phyloP scores from a whole-genome alignment of 2,888 invertebrate species.

The Scelioninae gen. 1 region DNA sequence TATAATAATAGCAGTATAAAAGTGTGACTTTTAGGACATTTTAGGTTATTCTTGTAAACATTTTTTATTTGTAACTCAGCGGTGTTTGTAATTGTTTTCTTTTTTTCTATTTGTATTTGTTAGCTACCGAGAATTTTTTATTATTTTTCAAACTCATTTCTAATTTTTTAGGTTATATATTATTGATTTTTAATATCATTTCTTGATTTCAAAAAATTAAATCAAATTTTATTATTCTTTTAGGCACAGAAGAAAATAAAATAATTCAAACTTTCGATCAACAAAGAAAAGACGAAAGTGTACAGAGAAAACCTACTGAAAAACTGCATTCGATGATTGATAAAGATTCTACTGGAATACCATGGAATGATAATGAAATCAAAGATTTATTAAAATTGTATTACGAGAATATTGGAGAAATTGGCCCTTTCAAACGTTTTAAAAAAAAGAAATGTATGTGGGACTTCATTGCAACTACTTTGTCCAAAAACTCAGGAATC shows the following conservation, averaged over 20 bases:
- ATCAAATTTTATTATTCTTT: constrained; percentile 1
- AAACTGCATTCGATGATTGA: constrained; percentile 5
- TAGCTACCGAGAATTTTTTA: too few species aligned
- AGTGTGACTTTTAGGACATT: too few species aligned
- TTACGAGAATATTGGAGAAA: background rate
- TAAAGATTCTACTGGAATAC: constrained; percentile 12
- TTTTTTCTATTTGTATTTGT: too few species aligned
- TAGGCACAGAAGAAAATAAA: constrained; percentile 1
- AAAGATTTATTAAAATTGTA: constrained; percentile 13
- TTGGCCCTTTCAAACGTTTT: constrained; percentile 15
- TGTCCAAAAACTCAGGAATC: background rate
- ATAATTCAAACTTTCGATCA: background rate
- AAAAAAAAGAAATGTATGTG: constrained; percentile 25
- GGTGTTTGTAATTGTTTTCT: too few species aligned
- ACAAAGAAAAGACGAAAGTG: background rate
- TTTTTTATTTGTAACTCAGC: too few species aligned
- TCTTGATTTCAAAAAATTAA: background rate
- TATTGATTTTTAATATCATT: too few species aligned
- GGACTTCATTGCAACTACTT: constrained; percentile 7
- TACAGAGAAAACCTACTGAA: constrained; percentile 10
- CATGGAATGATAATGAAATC: constrained; percentile 17
- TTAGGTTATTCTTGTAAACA: too few species aligned
- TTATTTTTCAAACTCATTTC: too few species aligned
- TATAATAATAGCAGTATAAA: too few species aligned
- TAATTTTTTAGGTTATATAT: too few species aligned